Evolutionary conservation across 1,140 invertebrate species (phyloP), one percentile per base, ranked within the genome.

Genomic region (Leptinotarsa texana): DNA sequence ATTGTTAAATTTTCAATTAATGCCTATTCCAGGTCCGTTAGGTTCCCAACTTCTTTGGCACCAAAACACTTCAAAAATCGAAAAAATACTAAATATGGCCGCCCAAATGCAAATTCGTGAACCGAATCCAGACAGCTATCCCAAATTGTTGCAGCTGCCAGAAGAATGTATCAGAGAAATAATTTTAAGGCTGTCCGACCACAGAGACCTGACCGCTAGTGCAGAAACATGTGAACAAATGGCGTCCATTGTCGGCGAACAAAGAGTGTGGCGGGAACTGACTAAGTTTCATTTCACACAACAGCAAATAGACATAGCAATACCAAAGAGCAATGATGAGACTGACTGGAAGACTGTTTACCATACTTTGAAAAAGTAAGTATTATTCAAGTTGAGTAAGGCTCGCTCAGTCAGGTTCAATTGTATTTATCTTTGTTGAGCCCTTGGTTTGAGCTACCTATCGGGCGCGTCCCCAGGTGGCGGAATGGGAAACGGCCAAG

Each of bases 111-210:
- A 91, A 78, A 94, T 95, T 75, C 89, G 89, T 74, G 92, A 92
- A 88, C 93, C 95, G 21, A 91, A 92, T 80, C 93, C 95, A 75
- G 92, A 96, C 84, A 92, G 93, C 72, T 89, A 91, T 80, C 92
- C 94, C 13, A 94, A 94, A 81, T 90, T 98, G 81, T 89, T 94
- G 62, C 94, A 98, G 84, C 87, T 99, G 66, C 98, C 98, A 22
- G 92, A 95, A 82, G 98, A 99, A 85, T 96, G 96, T 82, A 90
- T 98, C 57, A 90, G 96, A 61, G 93, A 97, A 84, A 95, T 99
- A 69, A 89, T 99, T 66, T 86, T 96, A 15, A 70, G 69, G 51
- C 90, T 99, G 80, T 91, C 93, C 72, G 96, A 98, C 87, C 96
- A 98, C 86, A 92, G 91, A 82, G 96, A 98, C 85, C 89, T 99